A percentile compares a stretch with the other conserved stretches of the same genome.
Conservation (phyloP, 2,113 vertebrate genomes). For the Pangasianodon gigas region DNA sequence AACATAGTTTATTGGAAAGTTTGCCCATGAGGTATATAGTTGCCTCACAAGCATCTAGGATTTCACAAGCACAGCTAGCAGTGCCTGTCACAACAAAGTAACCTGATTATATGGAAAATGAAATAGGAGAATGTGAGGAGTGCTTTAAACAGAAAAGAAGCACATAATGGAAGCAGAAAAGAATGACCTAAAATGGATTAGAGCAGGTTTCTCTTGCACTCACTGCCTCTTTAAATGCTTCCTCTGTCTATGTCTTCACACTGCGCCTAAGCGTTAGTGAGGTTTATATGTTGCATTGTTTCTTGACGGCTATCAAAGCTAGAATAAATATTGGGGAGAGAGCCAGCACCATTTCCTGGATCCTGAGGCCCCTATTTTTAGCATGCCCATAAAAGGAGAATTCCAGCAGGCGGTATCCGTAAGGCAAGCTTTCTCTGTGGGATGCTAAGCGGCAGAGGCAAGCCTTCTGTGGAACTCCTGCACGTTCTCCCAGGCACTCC, state of each 20-base stretch:
- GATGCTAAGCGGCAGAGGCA: conserved; percentile 51
- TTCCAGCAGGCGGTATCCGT: conserved; percentile 66
- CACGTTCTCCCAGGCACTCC: conserved; percentile 22
- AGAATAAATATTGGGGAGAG: conserved; percentile 59
- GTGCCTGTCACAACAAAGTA: conserved; percentile 2
- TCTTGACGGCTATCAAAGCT: conserved; percentile 56
- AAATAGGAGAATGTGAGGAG: neutral
- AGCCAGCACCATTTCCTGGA: conserved; percentile 63
- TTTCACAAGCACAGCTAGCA: conserved; percentile 28
- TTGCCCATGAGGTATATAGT: neutral
- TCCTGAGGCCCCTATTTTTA: conserved; percentile 77
- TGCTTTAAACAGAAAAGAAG: neutral
- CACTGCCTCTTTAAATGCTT: conserved; percentile 8
- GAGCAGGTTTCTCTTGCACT: neutral
- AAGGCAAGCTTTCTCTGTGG: conserved; percentile 59
- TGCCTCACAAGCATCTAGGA: conserved; percentile 9
- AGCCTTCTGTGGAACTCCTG: conserved; percentile 31
- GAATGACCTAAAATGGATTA: conserved; percentile 30
- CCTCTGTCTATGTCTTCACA: conserved; percentile 23
- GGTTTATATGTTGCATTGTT: conserved; percentile 61
- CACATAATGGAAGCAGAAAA: neutral
- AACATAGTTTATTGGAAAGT: conserved; percentile 32
- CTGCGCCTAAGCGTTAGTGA: conserved; percentile 36
- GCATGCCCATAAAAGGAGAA: conserved; percentile 85
- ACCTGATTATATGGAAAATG: neutral